Conservation (phyloP, 1,140 invertebrate species). For the Sipha flava region DNA sequence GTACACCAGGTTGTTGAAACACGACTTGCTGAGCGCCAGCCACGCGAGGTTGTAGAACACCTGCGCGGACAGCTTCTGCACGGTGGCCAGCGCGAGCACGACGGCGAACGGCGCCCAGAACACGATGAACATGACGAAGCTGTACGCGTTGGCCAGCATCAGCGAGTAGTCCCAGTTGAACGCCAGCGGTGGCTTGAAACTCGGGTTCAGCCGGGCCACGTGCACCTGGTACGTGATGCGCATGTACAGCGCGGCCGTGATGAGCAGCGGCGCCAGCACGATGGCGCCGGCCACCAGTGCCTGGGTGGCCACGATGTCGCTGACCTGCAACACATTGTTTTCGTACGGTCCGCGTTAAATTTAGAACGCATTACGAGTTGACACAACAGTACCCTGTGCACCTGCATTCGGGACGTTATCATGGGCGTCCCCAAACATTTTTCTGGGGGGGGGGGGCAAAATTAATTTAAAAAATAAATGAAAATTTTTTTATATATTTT, state of each 20-base stretch:
- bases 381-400: too few species aligned
- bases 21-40: conserved; percentile 60
- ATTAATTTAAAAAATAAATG: too few species aligned
- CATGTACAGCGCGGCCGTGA: conserved; percentile 42
- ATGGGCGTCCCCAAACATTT: too few species aligned
- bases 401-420: too few species aligned
- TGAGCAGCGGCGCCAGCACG: conserved; percentile 44
- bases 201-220: conserved; percentile 46
- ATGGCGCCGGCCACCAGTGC: conserved; percentile 50
- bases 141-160: conserved; percentile 55
- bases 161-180: conserved; percentile 57
- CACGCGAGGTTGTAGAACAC: conserved; percentile 58
- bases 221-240: conserved; percentile 40
- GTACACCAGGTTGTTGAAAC: conserved; percentile 59
- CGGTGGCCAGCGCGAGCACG: conserved; percentile 48
- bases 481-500: too few species aligned
- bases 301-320: conserved; percentile 48
- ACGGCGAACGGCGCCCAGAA: conserved; percentile 63
- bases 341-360: too few species aligned
- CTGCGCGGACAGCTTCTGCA: conserved; percentile 46
- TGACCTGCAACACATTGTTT: not conserved
- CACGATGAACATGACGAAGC: conserved; percentile 54
- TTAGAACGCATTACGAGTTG: too few species aligned
- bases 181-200: conserved; percentile 55
- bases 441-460: too few species aligned